Percentiles rank a stretch among this genome's conserved stretches.
These are phyloP conservation scores for Drosophila sp. DNA, from an alignment of 1,140 invertebrate species.

Conservation along the genomic window DNA sequence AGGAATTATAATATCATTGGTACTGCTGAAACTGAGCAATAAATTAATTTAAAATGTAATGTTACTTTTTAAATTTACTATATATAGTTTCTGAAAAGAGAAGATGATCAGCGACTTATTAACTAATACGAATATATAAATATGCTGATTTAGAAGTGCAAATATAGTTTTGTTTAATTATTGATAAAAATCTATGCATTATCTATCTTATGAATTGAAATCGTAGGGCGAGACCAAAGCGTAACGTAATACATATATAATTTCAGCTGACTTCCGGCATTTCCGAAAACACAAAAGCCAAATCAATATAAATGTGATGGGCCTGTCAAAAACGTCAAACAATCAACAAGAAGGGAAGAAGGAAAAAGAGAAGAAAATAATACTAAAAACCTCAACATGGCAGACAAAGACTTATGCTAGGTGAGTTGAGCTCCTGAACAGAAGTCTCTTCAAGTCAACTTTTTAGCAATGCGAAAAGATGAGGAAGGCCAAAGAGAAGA, in stretches of 20 bases:
- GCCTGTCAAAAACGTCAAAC: conserved; percentile 32
- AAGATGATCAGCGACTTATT: too few relatives aligned
- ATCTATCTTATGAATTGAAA: too few relatives aligned
- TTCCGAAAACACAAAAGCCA: conserved; percentile 23
- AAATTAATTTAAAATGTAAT: too few relatives aligned
- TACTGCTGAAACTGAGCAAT: too few relatives aligned
- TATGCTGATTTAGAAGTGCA: neutral
- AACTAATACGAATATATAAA: too few relatives aligned
- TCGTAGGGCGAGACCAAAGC: neutral
- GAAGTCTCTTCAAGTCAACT: conserved; percentile 39
- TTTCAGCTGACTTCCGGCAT: conserved; percentile 34
- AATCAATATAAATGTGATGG: conserved; percentile 45
- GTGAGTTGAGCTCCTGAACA: conserved; percentile 27
- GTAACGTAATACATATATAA: conserved; percentile 15
- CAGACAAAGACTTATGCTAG: conserved; percentile 41
- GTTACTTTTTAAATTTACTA: too few relatives aligned
- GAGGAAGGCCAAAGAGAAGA: neutral
- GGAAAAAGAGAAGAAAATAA: conserved; percentile 1
- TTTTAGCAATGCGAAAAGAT: conserved; percentile 24
- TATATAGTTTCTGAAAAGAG: too few relatives aligned
- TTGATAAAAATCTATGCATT: too few relatives aligned
- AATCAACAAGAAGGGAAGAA: conserved; percentile 3
- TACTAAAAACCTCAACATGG: conserved; percentile 13
- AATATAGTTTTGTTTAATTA: neutral
- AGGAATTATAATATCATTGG: too few relatives aligned